A percentile compares a stretch with the other conserved stretches of the same genome.
Evolutionary conservation across 2,888 invertebrate genomes (phyloP).

Genomic region (Dioctria rufipes): DNA sequence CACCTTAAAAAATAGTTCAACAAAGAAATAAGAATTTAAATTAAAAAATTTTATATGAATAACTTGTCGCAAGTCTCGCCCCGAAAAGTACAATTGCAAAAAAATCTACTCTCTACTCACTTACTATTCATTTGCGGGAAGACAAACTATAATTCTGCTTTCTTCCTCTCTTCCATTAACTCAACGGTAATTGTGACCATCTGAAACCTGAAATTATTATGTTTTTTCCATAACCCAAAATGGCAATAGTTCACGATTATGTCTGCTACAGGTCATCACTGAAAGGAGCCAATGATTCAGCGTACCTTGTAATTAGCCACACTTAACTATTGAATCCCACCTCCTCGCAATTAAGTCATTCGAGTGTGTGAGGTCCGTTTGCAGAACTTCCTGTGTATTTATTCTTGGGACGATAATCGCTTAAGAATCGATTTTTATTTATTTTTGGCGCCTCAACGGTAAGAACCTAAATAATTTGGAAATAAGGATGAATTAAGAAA

Average conservation of each 20-base stretch:
- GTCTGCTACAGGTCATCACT: not conserved
- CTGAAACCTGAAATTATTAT: not conserved
- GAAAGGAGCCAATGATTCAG: not conserved
- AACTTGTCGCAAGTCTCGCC: too few species aligned
- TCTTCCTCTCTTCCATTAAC: not conserved
- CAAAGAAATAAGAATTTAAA: too few species aligned
- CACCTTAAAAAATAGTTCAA: too few species aligned
- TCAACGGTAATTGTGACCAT: not conserved
- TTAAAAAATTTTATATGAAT: too few species aligned
- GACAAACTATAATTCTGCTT: too few species aligned
- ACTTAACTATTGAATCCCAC: not conserved
- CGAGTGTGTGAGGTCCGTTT: conserved; percentile 20
- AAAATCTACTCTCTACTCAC: too few species aligned
- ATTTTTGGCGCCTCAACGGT: conserved; percentile 8
- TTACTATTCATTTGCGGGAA: too few species aligned
- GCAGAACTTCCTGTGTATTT: conserved; percentile 7
- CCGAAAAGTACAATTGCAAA: too few species aligned
- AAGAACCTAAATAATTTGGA: too few species aligned
- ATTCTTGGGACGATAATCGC: not conserved
- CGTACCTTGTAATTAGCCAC: conserved; percentile 19
- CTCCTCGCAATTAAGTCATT: conserved; percentile 15
- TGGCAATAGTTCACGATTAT: not conserved
- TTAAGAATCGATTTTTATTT: conserved; percentile 16
- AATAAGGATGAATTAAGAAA: too few species aligned
- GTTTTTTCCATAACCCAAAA: not conserved